Percentiles rank a stretch among this genome's conserved stretches.
These are phyloP conservation scores for Salarias fasciatus DNA, from an alignment of 2,797 vertebrate genomes.

Conservation along the genomic window DNA sequence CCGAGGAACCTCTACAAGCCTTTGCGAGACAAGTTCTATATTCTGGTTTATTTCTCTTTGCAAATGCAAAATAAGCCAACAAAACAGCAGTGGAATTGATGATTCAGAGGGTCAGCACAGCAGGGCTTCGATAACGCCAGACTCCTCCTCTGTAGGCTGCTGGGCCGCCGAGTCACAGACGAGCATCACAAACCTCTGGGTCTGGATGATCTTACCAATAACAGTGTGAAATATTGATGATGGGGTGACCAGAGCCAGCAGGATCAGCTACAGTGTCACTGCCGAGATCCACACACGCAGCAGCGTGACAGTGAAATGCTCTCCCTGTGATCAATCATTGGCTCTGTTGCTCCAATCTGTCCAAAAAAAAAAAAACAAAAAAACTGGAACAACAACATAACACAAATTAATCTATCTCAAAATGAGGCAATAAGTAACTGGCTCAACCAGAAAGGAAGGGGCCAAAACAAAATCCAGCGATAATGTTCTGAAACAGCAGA, in stretches of 20 bases:
- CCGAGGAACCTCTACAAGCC: no score
- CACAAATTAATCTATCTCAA: conserved; percentile 8
- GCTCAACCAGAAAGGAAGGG: conserved; percentile 4
- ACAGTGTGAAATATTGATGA: conserved; percentile 62
- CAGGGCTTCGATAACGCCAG: neutral
- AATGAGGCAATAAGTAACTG: conserved; percentile 25
- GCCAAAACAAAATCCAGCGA: neutral
- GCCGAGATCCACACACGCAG: neutral
- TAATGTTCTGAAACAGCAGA: conserved; percentile 21
- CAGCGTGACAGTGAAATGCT: neutral
- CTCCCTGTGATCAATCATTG: conserved; percentile 3
- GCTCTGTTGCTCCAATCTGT: neutral
- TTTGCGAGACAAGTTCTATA: no score
- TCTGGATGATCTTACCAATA: conserved; percentile 25
- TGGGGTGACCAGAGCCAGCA: conserved; percentile 14
- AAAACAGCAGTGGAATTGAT: no score
- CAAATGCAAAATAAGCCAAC: no score
- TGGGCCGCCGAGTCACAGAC: conserved; percentile 32
- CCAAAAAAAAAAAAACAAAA: neutral
- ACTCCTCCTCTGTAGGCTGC: conserved; percentile 9
- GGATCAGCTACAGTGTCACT: conserved; percentile 6
- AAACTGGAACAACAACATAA: neutral
- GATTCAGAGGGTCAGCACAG: neutral
- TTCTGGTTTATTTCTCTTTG: no score
- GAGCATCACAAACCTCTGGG: conserved; percentile 22